A percentile compares a stretch with the other conserved stretches of the same genome.
These are phyloP conservation scores for Haliclystus octoradiatus DNA, from an alignment of 30 jellyfish, hydroid and myxozoan genomes.

Conservation along the genomic window DNA sequence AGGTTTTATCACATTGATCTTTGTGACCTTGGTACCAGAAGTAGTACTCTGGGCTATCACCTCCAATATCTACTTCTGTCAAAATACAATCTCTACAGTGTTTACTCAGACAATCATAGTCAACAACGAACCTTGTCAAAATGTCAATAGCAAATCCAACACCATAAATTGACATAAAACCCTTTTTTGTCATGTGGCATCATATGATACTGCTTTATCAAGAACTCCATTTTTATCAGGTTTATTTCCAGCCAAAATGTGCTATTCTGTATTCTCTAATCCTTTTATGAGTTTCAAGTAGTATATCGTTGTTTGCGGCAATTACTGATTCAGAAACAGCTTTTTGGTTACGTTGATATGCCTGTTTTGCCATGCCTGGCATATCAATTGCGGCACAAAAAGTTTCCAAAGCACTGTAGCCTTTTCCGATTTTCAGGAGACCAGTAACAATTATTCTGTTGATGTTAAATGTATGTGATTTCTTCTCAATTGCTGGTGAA, in stretches of 20 bases:
- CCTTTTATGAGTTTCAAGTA: background rate
- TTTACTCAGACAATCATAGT: slow-evolving; percentile 15
- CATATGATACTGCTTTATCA: slow-evolving; percentile 18
- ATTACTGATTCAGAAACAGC: background rate
- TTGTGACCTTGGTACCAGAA: slow-evolving; percentile 11
- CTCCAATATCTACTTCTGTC: slow-evolving; percentile 6
- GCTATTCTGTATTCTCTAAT: slow-evolving; percentile 2
- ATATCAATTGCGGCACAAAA: slow-evolving; percentile 27
- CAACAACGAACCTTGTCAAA: slow-evolving; percentile 32
- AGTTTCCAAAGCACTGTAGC: slow-evolving; percentile 13
- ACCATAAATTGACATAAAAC: slow-evolving; percentile 32
- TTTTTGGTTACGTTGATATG: background rate
- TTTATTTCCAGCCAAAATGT: background rate
- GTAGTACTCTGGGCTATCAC: background rate
- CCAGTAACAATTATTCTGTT: slow-evolving; percentile 12
- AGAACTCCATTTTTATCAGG: slow-evolving; percentile 7
- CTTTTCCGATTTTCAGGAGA: slow-evolving; percentile 14
- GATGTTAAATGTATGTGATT: too few species aligned
- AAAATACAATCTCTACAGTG: slow-evolving; percentile 7
- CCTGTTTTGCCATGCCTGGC: slow-evolving; percentile 23
- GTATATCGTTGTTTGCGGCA: background rate
- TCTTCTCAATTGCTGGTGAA: too few species aligned
- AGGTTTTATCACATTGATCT: background rate
- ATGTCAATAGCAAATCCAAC: slow-evolving; percentile 19
- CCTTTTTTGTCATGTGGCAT: slow-evolving; percentile 33